phyloP scores from a whole-genome alignment of 92 coral and sea anemone genomes.

The Chrysogorgia sp. region DNA sequence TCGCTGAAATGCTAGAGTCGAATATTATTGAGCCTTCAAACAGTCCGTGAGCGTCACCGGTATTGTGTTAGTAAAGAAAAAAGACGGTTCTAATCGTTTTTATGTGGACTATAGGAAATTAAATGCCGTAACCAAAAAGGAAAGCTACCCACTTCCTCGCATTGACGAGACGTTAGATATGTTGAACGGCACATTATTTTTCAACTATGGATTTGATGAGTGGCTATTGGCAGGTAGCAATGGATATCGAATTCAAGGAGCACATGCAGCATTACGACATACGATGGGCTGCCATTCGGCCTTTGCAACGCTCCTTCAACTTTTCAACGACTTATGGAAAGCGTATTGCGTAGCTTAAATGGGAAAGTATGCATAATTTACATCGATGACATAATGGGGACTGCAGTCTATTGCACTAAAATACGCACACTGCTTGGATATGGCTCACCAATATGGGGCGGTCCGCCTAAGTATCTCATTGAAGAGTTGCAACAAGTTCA shows the following conservation, averaged over 20 bases:
- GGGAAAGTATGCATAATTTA: constrained; percentile 26
- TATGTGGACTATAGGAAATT: constrained; percentile 60
- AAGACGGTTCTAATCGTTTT: constrained; percentile 49
- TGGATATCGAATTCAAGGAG: constrained; percentile 24
- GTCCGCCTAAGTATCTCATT: no score
- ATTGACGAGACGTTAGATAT: constrained; percentile 38
- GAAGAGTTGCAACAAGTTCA: no score
- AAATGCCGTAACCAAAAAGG: constrained; percentile 44
- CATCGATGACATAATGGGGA: constrained; percentile 28
- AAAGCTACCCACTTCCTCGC: constrained; percentile 54
- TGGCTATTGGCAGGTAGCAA: constrained; percentile 50
- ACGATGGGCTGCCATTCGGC: constrained; percentile 30
- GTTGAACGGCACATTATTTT: constrained; percentile 28
- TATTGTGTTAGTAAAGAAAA: constrained; percentile 54
- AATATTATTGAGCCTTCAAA: constrained; percentile 52
- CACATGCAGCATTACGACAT: constrained; percentile 16
- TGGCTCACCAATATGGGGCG: no score
- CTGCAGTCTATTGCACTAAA: no score
- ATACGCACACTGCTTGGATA: no score
- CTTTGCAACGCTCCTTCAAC: constrained; percentile 32
- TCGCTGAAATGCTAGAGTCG: constrained; percentile 36
- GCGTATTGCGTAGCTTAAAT: constrained; percentile 21
- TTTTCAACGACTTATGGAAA: constrained; percentile 29
- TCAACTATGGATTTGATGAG: constrained; percentile 41
- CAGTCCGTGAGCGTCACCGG: constrained; percentile 59